These are phyloP conservation scores for Syncerus caffer DNA, from an alignment of 2,797 vertebrate species.

Conservation along the genomic window DNA sequence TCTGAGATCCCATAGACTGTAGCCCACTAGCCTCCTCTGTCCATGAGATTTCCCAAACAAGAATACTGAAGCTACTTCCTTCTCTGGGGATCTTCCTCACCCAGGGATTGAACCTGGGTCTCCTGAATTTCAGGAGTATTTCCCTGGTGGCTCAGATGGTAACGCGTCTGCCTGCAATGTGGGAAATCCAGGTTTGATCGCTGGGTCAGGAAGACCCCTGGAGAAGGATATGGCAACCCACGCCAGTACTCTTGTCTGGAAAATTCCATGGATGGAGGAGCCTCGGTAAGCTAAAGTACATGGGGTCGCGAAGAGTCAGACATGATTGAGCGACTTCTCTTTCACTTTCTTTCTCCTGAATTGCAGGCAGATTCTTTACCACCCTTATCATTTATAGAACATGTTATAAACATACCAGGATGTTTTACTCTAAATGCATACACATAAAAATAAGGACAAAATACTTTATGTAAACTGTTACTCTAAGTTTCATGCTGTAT, in stretches of 20 bases:
- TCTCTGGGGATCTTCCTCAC: background rate
- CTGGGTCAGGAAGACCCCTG: background rate
- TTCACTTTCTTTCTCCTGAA: background rate
- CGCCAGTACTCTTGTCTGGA: background rate
- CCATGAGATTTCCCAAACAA: background rate
- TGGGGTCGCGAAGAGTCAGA: fast-evolving
- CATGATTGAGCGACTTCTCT: background rate
- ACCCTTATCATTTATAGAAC: background rate
- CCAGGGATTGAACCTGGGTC: background rate
- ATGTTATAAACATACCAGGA: background rate
- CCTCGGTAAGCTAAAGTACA: background rate
- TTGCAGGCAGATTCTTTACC: background rate
- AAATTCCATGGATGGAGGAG: background rate
- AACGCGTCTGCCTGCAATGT: fast-evolving
- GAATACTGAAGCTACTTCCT: background rate
- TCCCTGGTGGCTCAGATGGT: background rate
- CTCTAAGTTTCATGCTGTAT: background rate
- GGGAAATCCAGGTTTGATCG: background rate
- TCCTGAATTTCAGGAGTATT: background rate
- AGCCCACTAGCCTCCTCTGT: background rate
- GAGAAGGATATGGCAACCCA: background rate
- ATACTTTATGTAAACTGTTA: background rate
- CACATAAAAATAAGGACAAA: background rate
- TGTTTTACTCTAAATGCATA: background rate
- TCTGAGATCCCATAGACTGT: background rate